Conservation (phyloP, 2,888 invertebrate species). For the Noctua fimbriata region DNA sequence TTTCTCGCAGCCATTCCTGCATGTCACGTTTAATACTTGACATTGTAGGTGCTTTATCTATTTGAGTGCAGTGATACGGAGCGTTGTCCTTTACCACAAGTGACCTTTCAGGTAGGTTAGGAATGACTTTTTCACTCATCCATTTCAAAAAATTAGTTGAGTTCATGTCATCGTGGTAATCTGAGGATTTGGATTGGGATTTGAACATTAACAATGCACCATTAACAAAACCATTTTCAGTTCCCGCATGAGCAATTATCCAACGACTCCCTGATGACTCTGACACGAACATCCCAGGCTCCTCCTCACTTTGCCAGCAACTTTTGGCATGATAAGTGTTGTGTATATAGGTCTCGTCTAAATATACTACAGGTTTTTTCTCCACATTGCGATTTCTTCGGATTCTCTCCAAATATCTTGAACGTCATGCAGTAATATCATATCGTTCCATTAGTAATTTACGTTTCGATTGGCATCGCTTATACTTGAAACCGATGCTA, state of each 20-base stretch:
- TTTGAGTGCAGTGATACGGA: constrained; percentile 56
- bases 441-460: constrained; percentile 52
- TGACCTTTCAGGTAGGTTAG: constrained; percentile 56
- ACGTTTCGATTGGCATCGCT: constrained; percentile 49
- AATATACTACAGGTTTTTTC: constrained; percentile 42
- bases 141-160: constrained; percentile 51
- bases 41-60: constrained; percentile 50
- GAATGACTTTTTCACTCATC: constrained; percentile 49
- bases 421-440: constrained; percentile 56
- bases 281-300: constrained; percentile 36
- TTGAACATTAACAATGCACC: too few species aligned
- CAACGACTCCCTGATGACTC: constrained; percentile 46
- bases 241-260: constrained; percentile 55
- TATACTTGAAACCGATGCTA: constrained; percentile 45
- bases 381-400: constrained; percentile 35
- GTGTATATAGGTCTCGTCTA: constrained; percentile 47
- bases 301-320: constrained; percentile 43
- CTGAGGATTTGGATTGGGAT: constrained; percentile 52
- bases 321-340: constrained; percentile 41
- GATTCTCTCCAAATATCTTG: constrained; percentile 44
- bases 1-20: constrained; percentile 48
- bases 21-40: constrained; percentile 26
- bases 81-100: constrained; percentile 61
- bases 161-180: constrained; percentile 58
- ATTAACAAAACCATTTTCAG: constrained; percentile 57